Conservation (phyloP, 2,888 invertebrate genomes). For the Coremacera marginata region DNA sequence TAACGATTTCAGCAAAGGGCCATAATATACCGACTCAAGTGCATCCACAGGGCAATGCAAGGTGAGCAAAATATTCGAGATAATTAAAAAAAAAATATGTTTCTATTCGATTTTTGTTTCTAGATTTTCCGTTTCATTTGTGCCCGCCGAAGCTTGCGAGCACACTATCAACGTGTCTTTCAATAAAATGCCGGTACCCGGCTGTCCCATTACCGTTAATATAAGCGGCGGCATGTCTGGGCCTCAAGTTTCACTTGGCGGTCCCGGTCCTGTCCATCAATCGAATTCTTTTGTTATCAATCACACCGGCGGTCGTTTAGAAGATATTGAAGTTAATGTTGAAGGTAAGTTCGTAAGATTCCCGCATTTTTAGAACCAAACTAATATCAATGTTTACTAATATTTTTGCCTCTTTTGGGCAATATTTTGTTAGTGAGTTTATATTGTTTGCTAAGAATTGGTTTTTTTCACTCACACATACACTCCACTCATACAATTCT, state of each 20-base stretch:
- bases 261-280: conserved; percentile 79
- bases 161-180: conserved; percentile 98
- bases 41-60: conserved; percentile 87
- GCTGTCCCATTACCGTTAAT: conserved; percentile 91
- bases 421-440: conserved; percentile 35
- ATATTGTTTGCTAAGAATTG: conserved; percentile 22
- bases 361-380: neutral
- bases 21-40: conserved; percentile 96
- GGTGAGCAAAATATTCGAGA: conserved; percentile 54
- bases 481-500: neutral
- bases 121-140: conserved; percentile 95
- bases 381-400: neutral
- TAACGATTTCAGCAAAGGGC: conserved; percentile 93
- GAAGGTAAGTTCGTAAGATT: conserved; percentile 78
- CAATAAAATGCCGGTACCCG: conserved; percentile 88
- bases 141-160: conserved; percentile 93
- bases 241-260: conserved; percentile 79
- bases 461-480: neutral
- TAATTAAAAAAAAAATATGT: neutral
- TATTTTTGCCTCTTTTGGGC: conserved; percentile 4
- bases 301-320: conserved; percentile 88
- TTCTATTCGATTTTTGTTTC: conserved; percentile 20
- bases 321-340: conserved; percentile 95
- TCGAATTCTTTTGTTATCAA: conserved; percentile 80
- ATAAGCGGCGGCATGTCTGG: conserved; percentile 77